Conservation (phyloP, 1,140 invertebrate genomes). For the Dysdera silvatica region DNA sequence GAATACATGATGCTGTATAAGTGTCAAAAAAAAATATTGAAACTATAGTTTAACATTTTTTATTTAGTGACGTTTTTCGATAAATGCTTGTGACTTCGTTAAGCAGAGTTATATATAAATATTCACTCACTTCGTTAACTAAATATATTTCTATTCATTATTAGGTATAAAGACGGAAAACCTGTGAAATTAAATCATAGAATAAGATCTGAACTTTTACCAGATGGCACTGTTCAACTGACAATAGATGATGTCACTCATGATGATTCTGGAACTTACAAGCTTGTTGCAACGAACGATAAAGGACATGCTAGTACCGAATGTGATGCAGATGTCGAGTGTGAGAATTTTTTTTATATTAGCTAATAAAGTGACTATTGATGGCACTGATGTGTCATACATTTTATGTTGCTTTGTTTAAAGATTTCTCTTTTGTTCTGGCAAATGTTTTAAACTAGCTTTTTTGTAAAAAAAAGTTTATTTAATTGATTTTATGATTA, state of each 20-base stretch:
- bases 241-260: slow-evolving; percentile 50
- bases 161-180: slow-evolving; percentile 31
- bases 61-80: no score
- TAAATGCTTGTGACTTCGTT: no score
- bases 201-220: slow-evolving; percentile 53
- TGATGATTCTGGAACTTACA: slow-evolving; percentile 54
- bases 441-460: not conserved
- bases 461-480: not conserved
- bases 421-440: not conserved
- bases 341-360: slow-evolving; percentile 18
- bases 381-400: not conserved
- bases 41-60: no score
- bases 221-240: slow-evolving; percentile 43
- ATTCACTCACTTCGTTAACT: not conserved
- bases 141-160: not conserved
- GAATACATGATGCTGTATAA: no score
- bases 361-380: no score
- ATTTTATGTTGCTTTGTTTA: not conserved
- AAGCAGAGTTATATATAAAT: not conserved
- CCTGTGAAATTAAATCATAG: slow-evolving; percentile 10
- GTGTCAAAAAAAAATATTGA: no score
- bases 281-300: slow-evolving; percentile 49
- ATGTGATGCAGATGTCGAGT: slow-evolving; percentile 38
- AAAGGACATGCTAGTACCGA: slow-evolving; percentile 41
- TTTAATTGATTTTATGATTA: not conserved